These are phyloP conservation scores for Clanis bilineata DNA, from an alignment of 2,888 invertebrate species.

Conservation along the genomic window DNA sequence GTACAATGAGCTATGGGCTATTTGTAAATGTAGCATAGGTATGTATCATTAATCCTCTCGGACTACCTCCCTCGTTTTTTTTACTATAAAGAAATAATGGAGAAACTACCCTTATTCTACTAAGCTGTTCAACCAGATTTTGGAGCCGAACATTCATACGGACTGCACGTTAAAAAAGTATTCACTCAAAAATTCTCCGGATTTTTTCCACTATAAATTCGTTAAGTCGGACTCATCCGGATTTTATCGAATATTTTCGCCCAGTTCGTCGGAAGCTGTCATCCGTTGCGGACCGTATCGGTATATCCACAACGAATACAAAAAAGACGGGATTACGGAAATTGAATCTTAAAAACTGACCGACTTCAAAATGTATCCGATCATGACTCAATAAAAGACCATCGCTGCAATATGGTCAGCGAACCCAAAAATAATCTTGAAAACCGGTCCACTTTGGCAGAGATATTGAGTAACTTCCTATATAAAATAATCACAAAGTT, in stretches of 20 bases:
- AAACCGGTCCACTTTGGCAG: background rate
- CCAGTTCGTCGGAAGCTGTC: background rate
- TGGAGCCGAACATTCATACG: background rate
- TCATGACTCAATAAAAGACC: too few species aligned
- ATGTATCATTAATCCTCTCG: background rate
- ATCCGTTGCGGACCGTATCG: background rate
- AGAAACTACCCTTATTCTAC: background rate
- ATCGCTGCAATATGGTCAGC: too few species aligned
- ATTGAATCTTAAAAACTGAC: background rate
- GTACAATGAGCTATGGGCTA: background rate
- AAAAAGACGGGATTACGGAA: background rate
- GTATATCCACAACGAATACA: background rate
- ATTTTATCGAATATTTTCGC: conserved; percentile 1
- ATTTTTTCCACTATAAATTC: background rate
- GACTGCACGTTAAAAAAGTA: background rate
- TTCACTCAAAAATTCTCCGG: background rate
- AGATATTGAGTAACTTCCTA: too few species aligned
- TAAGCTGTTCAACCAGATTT: background rate
- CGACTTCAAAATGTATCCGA: too few species aligned
- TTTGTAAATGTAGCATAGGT: background rate
- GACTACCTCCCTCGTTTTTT: background rate
- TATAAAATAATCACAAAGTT: too few species aligned
- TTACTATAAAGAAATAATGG: background rate
- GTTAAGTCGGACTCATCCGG: conserved; percentile 8
- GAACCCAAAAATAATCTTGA: too few species aligned